Evolutionary conservation across 2,888 invertebrate species (phyloP), one percentile per base, ranked within the genome.

Genomic region (Lumbricus terrestris): DNA sequence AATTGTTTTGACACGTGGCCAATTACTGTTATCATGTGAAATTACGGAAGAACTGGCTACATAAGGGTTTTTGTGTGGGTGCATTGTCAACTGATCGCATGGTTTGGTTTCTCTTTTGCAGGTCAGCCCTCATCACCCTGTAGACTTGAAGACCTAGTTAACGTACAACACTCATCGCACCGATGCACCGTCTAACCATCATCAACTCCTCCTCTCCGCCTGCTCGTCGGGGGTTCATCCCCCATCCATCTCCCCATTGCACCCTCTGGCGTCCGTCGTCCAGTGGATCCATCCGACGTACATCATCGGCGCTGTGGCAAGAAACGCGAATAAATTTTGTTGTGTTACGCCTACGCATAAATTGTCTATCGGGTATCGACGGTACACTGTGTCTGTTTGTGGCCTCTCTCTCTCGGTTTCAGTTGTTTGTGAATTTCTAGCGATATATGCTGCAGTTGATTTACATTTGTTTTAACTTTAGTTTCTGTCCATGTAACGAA

Each of bases 101-200:
- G 29, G n/a, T 69, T n/a, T 69, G 29, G 69, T 69, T n/a, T 69
- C 29, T 69, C 29, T 85, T 18, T 85, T 85, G 34, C 37, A 85
- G 85, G 85, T 85, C 85, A 85, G 23, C 85, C 85, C 35, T 85
- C 35, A 85, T 35, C 34, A 85, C 35, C 85, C 85, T 34, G 85
- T 85, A 85, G 85, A 85, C 85, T 85, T 85, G 85, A 85, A 85
- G 85, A 85, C 85, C 34, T 85, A 85, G 35, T 85, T 85, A 85
- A 35, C 85, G 35, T 37, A 85, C 85, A 16, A 35, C 34, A 85
- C 85, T 29, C 85, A 35, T 29, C 85, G 23, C 15, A 85, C 85
- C 35, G 85, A 35, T 85, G 85, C 85, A 34, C 20, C 33, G n/a
- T 85, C 37, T 85, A 0, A 85, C 35, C 85, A 85, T 37, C 69